phyloP scores from a whole-genome alignment of 2,888 invertebrate genomes.

The Oligia strigilis region DNA sequence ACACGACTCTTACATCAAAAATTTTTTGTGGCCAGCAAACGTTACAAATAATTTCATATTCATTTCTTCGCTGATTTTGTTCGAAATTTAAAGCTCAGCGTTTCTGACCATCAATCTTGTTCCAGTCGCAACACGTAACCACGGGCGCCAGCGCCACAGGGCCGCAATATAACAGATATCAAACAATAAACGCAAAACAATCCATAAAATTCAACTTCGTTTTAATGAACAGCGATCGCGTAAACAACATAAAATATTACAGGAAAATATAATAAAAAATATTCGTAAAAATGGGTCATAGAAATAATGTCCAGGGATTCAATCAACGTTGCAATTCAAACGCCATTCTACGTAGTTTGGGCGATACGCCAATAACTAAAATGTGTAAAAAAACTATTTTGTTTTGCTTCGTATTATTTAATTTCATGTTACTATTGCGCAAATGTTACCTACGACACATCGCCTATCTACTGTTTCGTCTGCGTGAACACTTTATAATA shows the following conservation, averaged over 20 bases:
- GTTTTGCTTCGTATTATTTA: slow-evolving; percentile 66
- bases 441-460: slow-evolving; percentile 62
- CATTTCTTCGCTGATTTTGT: slow-evolving; percentile 34
- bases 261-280: slow-evolving; percentile 61
- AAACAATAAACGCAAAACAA: slow-evolving; percentile 61
- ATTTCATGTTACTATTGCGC: slow-evolving; percentile 66
- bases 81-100: slow-evolving; percentile 21
- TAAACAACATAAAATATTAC: slow-evolving; percentile 68
- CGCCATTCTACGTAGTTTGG: slow-evolving; percentile 60
- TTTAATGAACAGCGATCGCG: slow-evolving; percentile 62
- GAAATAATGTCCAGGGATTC: slow-evolving; percentile 65
- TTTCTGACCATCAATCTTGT: slow-evolving; percentile 57
- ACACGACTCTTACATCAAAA: slow-evolving; percentile 24
- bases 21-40: slow-evolving; percentile 17
- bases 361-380: slow-evolving; percentile 63
- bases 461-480: slow-evolving; percentile 46
- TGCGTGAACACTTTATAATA: slow-evolving; percentile 62
- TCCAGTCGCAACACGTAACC: slow-evolving; percentile 42
- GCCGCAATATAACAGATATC: slow-evolving; percentile 37
- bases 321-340: slow-evolving; percentile 69
- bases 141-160: slow-evolving; percentile 39
- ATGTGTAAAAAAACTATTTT: slow-evolving; percentile 60
- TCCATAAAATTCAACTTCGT: slow-evolving; percentile 56
- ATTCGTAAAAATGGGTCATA: slow-evolving; percentile 66
- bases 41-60: slow-evolving; percentile 36